Conservation (phyloP, 35 echinoderm and acorn worm genomes). For the Amphiura filiformis region DNA sequence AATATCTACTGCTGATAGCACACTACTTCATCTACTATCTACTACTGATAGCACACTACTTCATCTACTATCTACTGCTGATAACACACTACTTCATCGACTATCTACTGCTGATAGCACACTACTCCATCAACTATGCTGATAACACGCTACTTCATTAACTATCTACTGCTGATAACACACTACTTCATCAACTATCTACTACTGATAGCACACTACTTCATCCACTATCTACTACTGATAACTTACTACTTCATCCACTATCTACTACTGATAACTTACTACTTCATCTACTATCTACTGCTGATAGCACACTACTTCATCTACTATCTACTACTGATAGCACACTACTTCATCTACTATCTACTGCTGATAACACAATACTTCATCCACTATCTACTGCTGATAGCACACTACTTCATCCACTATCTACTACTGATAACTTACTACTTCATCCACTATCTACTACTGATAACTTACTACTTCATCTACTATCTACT, state of each 20-base stretch:
- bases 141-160: background rate
- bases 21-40: background rate
- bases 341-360: background rate
- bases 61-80: constrained; percentile 2
- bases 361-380: no score
- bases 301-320: no score
- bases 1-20: constrained; percentile 1
- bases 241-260: no score
- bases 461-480: background rate
- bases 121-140: background rate
- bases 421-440: background rate
- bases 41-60: no score
- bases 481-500: background rate
- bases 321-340: background rate
- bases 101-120: no score
- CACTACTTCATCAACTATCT: background rate
- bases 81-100: background rate
- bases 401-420: background rate
- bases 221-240: no score
- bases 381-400: background rate
- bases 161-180: background rate
- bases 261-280: background rate
- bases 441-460: no score
- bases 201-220: background rate
- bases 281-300: background rate